phyloP scores from a whole-genome alignment of 2,113 vertebrate genomes.

The Azemiops feae region DNA sequence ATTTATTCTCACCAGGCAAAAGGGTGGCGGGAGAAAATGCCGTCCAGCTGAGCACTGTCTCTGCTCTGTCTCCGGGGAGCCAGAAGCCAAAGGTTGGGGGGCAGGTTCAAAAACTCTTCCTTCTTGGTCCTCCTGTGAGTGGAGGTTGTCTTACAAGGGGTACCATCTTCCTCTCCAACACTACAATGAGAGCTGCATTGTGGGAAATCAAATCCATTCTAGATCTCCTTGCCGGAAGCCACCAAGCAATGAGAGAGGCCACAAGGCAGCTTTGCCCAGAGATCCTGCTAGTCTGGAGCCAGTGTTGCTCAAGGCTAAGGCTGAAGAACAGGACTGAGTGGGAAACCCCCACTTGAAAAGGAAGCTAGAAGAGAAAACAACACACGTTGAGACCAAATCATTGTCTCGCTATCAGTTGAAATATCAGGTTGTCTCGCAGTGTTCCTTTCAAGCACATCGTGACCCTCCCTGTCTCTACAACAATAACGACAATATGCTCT shows the following conservation, averaged over 20 bases:
- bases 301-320: neutral
- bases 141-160: neutral
- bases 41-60: neutral
- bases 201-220: neutral
- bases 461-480: slow-evolving; percentile 4
- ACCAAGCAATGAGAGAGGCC: neutral
- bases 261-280: neutral
- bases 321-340: neutral
- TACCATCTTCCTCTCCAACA: neutral
- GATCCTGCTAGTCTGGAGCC: neutral
- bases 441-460: neutral
- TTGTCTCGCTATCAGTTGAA: neutral
- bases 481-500: neutral
- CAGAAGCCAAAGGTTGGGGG: neutral
- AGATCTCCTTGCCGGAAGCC: neutral
- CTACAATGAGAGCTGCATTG: too few species aligned
- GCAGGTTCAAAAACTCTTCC: neutral
- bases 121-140: neutral
- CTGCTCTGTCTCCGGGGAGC: neutral
- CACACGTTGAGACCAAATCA: slow-evolving; percentile 3
- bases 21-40: neutral
- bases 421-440: neutral
- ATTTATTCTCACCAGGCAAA: neutral
- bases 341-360: neutral
- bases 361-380: neutral